Conservation (phyloP, 2,888 invertebrate species). For the Drosophila nr. fundita region DNA sequence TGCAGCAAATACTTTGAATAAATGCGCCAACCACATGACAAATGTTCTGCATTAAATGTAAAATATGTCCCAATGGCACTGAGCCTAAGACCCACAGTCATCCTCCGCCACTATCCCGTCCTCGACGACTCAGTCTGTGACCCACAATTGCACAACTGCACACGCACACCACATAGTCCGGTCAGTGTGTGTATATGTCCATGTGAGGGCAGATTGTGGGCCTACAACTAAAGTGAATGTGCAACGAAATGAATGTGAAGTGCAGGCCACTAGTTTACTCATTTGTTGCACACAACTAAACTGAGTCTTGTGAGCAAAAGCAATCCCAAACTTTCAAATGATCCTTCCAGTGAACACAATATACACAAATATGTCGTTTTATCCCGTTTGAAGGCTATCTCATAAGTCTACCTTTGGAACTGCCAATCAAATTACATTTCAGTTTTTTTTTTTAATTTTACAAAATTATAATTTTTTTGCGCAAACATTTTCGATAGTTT, state of each 20-base stretch:
- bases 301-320: background rate
- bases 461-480: accelerated
- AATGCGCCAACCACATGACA: conserved; percentile 69
- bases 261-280: conserved; percentile 33
- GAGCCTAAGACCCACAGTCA: conserved; percentile 12
- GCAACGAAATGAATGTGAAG: conserved; percentile 34
- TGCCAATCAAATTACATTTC: background rate
- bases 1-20: conserved; percentile 72
- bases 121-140: conserved; percentile 31
- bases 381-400: background rate
- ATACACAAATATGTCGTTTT: background rate
- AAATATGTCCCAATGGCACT: conserved; percentile 62
- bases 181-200: conserved; percentile 8
- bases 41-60: conserved; percentile 70
- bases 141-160: conserved; percentile 47
- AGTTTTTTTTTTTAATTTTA: background rate
- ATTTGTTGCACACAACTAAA: conserved; percentile 8
- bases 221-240: conserved; percentile 25
- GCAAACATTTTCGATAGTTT: background rate
- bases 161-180: conserved; percentile 6
- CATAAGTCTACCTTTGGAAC: background rate
- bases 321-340: background rate
- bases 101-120: conserved; percentile 35
- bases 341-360: background rate
- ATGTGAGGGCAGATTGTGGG: conserved; percentile 10